Percentiles rank a stretch among this genome's conserved stretches.
These are phyloP conservation scores for Meteorus cinctellus DNA, from an alignment of 2,888 invertebrate genomes.

Conservation along the genomic window DNA sequence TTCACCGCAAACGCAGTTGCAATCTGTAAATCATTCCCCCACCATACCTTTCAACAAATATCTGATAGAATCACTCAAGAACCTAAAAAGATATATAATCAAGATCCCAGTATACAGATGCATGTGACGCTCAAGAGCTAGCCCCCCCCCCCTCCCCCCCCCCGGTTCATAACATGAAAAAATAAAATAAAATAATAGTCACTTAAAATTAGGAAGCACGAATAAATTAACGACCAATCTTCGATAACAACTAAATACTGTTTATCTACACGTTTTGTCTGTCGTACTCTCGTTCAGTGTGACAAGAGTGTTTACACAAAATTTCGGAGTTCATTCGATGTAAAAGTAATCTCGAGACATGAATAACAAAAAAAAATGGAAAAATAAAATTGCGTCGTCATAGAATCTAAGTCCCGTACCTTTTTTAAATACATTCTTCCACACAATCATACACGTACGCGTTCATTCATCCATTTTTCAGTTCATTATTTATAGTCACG, in stretches of 20 bases:
- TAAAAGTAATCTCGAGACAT: constrained; percentile 1
- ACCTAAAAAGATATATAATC: constrained; percentile 11
- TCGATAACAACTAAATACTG: constrained; percentile 12
- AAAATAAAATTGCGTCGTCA: background rate
- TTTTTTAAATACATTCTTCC: background rate
- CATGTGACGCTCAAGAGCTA: constrained; percentile 52
- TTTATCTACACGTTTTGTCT: constrained; percentile 4
- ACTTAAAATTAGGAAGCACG: constrained; percentile 56
- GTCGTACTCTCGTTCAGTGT: background rate
- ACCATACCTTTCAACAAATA: too few relatives aligned
- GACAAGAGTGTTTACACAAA: background rate
- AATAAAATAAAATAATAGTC: constrained; percentile 47
- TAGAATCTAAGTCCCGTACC: constrained; percentile 9
- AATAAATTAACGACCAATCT: constrained; percentile 38
- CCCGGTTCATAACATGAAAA: constrained; percentile 40
- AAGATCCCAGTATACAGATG: constrained; percentile 47
- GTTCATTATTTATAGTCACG: constrained; percentile 56
- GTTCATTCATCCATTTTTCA: constrained; percentile 49
- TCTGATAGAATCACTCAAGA: constrained; percentile 3
- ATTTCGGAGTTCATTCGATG: constrained; percentile 9
- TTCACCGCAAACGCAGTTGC: constrained; percentile 26
- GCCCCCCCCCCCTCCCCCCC: constrained; percentile 50
- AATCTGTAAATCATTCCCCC: too few relatives aligned
- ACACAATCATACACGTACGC: background rate
- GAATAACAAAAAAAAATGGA: constrained; percentile 9